A percentile compares a stretch with the other conserved stretches of the same genome.
Evolutionary conservation across 2,797 vertebrate species (phyloP).

Genomic region (Sarcophilus harrisii): DNA sequence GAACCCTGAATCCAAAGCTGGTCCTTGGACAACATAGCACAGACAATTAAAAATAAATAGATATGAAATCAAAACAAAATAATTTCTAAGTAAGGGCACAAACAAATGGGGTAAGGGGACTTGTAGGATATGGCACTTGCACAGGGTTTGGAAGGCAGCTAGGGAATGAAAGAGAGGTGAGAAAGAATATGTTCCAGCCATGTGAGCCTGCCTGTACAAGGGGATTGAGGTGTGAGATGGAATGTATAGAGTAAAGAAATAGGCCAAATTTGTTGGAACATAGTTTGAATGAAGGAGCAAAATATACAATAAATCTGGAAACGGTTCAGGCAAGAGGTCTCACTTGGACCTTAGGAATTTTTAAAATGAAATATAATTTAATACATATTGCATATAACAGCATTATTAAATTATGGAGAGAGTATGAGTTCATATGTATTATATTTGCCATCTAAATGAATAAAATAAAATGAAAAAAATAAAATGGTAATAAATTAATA

Average conservation of each 20-base stretch:
- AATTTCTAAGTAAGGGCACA: background rate
- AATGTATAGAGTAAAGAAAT: background rate
- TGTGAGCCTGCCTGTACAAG: background rate
- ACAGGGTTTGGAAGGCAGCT: background rate
- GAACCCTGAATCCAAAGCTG: background rate
- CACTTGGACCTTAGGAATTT: background rate
- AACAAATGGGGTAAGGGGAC: background rate
- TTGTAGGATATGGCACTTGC: background rate
- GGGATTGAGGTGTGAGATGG: background rate
- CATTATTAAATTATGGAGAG: too few species aligned
- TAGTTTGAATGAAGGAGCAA: background rate
- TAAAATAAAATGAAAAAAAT: background rate
- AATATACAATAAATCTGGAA: background rate
- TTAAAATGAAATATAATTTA: background rate
- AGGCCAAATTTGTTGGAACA: background rate
- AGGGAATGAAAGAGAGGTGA: background rate
- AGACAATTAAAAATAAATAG: background rate
- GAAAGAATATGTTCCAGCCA: background rate
- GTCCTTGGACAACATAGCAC: background rate
- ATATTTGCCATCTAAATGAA: background rate
- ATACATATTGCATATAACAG: background rate
- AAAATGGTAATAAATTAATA: background rate
- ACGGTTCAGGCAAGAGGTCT: background rate
- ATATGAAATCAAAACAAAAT: background rate
- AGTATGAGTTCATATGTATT: background rate